phyloP scores from a whole-genome alignment of 2,888 invertebrate genomes.

The Bellardia pandia region DNA sequence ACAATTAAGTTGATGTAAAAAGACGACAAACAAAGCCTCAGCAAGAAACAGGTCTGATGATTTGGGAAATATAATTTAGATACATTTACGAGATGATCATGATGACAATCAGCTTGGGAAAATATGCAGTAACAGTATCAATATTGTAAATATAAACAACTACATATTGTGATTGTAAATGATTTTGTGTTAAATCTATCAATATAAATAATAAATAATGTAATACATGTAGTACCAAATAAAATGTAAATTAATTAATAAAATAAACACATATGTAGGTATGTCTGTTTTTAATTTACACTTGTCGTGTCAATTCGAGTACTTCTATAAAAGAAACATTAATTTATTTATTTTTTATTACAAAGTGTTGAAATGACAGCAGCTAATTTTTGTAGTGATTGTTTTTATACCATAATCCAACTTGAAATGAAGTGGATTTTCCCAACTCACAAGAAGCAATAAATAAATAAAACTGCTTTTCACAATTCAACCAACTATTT shows the following conservation, averaged over 20 bases:
- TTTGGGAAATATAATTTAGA: slow-evolving; percentile 40
- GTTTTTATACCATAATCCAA: slow-evolving; percentile 10
- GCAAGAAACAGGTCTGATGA: slow-evolving; percentile 52
- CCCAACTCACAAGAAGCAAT: not conserved
- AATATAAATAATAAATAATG: slow-evolving; percentile 19
- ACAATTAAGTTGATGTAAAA: slow-evolving; percentile 69
- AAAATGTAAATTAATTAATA: slow-evolving; percentile 20
- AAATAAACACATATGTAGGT: not conserved
- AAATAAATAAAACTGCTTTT: slow-evolving; percentile 6
- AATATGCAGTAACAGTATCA: slow-evolving; percentile 27
- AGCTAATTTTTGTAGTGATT: slow-evolving; percentile 23
- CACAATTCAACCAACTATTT: not conserved
- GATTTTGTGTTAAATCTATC: slow-evolving; percentile 36
- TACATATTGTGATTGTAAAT: not conserved
- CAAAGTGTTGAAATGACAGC: slow-evolving; percentile 30
- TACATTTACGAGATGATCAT: slow-evolving; percentile 44
- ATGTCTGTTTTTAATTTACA: slow-evolving; percentile 46
- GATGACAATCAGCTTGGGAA: slow-evolving; percentile 68
- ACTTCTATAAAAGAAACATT: slow-evolving; percentile 10
- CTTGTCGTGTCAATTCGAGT: slow-evolving; percentile 35
- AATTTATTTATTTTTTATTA: slow-evolving; percentile 30
- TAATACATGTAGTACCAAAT: not conserved
- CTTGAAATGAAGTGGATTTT: not conserved
- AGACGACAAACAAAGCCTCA: not conserved
- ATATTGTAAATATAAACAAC: not conserved